Evolutionary conservation across 2,113 vertebrate species (phyloP), one percentile per base, ranked within the genome.

Genomic region (Oryzias celebensis): DNA sequence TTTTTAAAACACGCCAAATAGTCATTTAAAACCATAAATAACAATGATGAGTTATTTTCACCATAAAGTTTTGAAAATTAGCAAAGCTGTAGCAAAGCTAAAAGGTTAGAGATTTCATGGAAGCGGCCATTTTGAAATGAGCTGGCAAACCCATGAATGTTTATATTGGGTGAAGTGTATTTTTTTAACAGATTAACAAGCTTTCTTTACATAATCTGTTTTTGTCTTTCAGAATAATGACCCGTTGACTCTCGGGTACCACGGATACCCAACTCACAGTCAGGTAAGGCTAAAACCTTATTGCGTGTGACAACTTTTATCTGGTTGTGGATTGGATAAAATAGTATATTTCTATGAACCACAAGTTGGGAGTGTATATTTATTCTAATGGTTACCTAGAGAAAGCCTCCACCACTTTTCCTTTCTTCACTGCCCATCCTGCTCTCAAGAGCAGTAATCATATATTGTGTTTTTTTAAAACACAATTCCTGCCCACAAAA

Each of bases 171-270:
- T 36, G 2, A 12, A 36, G 8, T 8, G 1, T 1, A 2, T 36
- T 36, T 36, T n/a, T 57, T 54, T 52, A 15, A 48, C 17, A 62
- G 66, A 56, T 62, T 12, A 54, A 23, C 66, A 63, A 18, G 52
- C 24, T 46, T n/a, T 62, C 10, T 57, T 43, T 65, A 42, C 18
- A 63, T 72, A 57, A 69, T 78, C 53, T 71, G 43, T 61, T 85
- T 60, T 18, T 88, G 51, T 88, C 52, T 86, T 88, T 69, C 80
- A 92, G 91, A 92, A 90, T 79, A 92, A 91, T 28, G 91, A 91
- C 58, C 89, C 89, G 22, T 66, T 91, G 88, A 90, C 83, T 72
- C 89, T 91, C 31, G 80, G 89, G 74, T 92, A 90, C 80, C 91
- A 91, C 75, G 90, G 88, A 72, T 92, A 91, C 78, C 83, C 88